A percentile compares a stretch with the other conserved stretches of the same genome.
Evolutionary conservation across 2,797 vertebrate species (phyloP).

Genomic region (Gambusia yucatana): DNA sequence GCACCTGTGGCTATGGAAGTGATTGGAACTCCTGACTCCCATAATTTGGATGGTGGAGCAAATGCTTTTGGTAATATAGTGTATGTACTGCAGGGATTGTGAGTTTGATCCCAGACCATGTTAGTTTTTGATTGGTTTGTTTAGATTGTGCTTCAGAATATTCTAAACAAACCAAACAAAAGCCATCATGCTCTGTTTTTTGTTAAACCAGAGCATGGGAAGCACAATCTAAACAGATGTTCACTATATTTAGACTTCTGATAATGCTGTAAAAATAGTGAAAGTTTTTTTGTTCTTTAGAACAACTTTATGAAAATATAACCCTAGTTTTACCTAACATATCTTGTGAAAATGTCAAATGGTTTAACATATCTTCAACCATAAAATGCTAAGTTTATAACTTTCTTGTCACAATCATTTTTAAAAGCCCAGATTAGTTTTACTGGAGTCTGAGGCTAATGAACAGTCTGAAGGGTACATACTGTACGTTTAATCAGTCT

Average conservation of each 20-base stretch:
- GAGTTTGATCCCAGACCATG: neutral
- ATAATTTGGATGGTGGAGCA: no score
- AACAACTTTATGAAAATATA: neutral
- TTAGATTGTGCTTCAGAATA: neutral
- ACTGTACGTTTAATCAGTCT: neutral
- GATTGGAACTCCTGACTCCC: no score
- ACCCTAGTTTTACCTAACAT: neutral
- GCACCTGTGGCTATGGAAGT: no score
- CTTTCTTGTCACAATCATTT: neutral
- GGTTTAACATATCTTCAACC: neutral
- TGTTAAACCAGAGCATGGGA: no score
- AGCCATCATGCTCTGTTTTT: no score
- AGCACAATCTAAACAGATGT: no score
- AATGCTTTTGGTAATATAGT: neutral
- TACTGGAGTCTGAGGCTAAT: neutral
- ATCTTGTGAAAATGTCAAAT: neutral
- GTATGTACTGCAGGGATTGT: neutral
- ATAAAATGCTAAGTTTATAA: neutral
- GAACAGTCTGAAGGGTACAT: neutral
- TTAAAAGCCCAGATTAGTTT: neutral
- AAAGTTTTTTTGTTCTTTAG: no score
- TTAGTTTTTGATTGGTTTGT: neutral
- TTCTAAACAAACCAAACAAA: no score
- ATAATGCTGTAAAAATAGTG: neutral
- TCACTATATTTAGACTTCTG: neutral